Evolutionary conservation across 1,140 invertebrate species (phyloP).

Genomic region (Drosophila funebris): DNA sequence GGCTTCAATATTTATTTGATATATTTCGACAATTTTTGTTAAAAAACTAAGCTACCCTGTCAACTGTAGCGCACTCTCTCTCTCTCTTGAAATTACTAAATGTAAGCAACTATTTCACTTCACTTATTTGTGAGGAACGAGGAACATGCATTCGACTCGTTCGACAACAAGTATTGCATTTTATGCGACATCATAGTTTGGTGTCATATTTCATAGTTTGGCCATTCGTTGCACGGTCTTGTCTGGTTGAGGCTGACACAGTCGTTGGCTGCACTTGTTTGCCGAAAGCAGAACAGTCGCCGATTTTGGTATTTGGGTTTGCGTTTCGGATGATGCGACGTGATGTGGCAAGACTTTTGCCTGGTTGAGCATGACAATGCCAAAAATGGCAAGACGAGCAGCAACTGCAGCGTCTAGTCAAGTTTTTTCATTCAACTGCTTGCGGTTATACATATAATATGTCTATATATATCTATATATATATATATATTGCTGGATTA

Average conservation of each 20-base stretch:
- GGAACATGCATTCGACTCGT: slow-evolving; percentile 4
- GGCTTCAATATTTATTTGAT: too few species aligned
- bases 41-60: neutral
- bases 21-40: neutral
- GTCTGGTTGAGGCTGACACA: slow-evolving; percentile 1
- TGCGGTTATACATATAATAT: neutral
- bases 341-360: slow-evolving; percentile 59
- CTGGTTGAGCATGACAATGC: slow-evolving; percentile 68
- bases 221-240: slow-evolving; percentile 31
- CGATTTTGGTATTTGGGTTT: slow-evolving; percentile 46
- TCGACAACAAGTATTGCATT: slow-evolving; percentile 11
- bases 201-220: slow-evolving; percentile 73
- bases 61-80: slow-evolving; percentile 8
- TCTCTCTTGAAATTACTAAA: slow-evolving; percentile 29
- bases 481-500: slow-evolving; percentile 45
- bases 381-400: slow-evolving; percentile 18
- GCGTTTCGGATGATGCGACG: slow-evolving; percentile 68
- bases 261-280: slow-evolving; percentile 6
- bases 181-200: slow-evolving; percentile 37
- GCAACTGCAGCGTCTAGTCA: slow-evolving; percentile 51
- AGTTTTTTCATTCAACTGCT: slow-evolving; percentile 19
- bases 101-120: slow-evolving; percentile 50
- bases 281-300: slow-evolving; percentile 2
- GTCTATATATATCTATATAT: slow-evolving; percentile 9
- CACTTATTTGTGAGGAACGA: slow-evolving; percentile 4